phyloP scores from a whole-genome alignment of 1,140 invertebrate genomes.

The Drosophila ficusphila region DNA sequence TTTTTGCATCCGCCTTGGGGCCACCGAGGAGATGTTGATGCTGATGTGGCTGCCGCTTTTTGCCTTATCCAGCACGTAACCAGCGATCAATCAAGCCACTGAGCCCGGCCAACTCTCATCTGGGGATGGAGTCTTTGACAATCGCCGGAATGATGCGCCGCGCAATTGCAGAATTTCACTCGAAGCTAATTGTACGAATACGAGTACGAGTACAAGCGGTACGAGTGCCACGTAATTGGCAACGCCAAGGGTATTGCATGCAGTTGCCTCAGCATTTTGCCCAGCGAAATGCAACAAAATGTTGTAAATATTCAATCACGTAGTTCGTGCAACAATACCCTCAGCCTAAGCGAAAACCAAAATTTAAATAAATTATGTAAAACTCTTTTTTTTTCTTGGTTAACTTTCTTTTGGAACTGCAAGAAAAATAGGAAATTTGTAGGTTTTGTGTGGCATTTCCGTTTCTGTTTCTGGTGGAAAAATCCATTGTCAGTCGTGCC shows the following conservation, averaged over 20 bases:
- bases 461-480: conserved; percentile 39
- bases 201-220: conserved; percentile 34
- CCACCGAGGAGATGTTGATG: conserved; percentile 19
- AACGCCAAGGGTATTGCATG: conserved; percentile 73
- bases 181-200: conserved; percentile 66
- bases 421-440: conserved; percentile 36
- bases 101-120: conserved; percentile 55
- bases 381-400: conserved; percentile 32
- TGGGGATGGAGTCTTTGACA: conserved; percentile 58
- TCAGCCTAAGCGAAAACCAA: conserved; percentile 31
- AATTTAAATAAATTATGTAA: conserved; percentile 82
- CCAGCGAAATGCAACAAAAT: conserved; percentile 67
- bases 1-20: conserved; percentile 69
- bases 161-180: conserved; percentile 80
- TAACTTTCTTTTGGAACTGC: conserved; percentile 22
- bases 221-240: conserved; percentile 66
- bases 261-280: conserved; percentile 46
- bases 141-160: conserved; percentile 68
- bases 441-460: conserved; percentile 56
- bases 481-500: conserved; percentile 45
- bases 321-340: conserved; percentile 73
- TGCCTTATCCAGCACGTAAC: conserved; percentile 69
- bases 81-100: conserved; percentile 75
- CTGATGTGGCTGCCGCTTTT: conserved; percentile 18
- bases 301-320: conserved; percentile 81